Evolutionary conservation across 2,113 vertebrate species (phyloP), one percentile per base, ranked within the genome.

Genomic region (Sorex araneus): DNA sequence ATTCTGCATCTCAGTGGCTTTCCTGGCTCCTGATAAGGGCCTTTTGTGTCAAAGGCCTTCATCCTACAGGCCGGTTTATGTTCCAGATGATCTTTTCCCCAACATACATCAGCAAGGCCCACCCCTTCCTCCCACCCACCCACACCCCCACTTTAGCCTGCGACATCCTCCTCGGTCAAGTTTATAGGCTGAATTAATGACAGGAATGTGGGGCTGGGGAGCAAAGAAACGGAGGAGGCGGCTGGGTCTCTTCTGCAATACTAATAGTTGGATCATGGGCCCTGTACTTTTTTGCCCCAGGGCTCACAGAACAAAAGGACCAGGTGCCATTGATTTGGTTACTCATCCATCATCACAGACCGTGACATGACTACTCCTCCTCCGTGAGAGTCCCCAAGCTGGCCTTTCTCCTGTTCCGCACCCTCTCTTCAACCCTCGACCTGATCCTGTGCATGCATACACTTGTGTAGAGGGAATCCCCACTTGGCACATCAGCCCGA

Each of bases 261-360:
- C 9, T 40, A 27, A n/a, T 40, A 60, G 67, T 45, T 34, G 30
- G 40, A 27, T 18, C 5, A 30, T 70, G 12, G 40, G 30, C 2
- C 4, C 8, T 30, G 0, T 7, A 6, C 13, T 27, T 45, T 71
- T 47, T 43, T 3, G 2, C 11, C 27, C 71, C 30, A 0, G 2
- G 25, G 18, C 70, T 66, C 64, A 13, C 25, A 11, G 18, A 36
- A 86, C 34, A 90, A 34, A 40, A 30, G 54, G 6, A 40, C 8
- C 32, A 54, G 10, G 5, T 21, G 6, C 34, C 15, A 6, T 30
- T 34, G 23, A 40, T 78, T 60, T 78, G 43, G 4, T 28, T 43
- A 70, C 32, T 64, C 43, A 66, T n/a, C 11, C 27, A 15, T 27
- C 36, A 64, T 19, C 21, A 71, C 19, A 23, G 32, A 43, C 32